Base-by-base conservation (phyloP, 1,140 invertebrate genomes). In the Uloborus diversus region DNA sequence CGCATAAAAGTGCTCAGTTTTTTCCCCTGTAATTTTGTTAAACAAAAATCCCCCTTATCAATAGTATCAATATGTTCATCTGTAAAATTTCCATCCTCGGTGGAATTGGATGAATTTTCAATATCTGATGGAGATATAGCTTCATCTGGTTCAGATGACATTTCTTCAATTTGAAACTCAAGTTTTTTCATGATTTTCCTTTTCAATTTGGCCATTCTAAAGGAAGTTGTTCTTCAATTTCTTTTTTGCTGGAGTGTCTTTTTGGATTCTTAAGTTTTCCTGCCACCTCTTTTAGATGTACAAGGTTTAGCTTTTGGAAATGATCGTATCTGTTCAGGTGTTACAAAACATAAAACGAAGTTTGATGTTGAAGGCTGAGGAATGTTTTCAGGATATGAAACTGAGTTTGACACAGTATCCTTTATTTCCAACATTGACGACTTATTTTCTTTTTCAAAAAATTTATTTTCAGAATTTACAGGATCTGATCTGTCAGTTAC, bases 241-340 rank as follows among this genome's bases (percentile, higher is more conserved):
- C 65, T 49, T 28, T 49, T 68, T 47, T 28, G 28, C 27, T 20
- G 9, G 59, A 32, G 59, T 62, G 20, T 62, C 59, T 5, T 20
- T 62, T 13, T 27, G 59, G 30, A 62, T 62, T 62, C 59, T 25
- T 27, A 20, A 62, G 59, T 11, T 62, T 62, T 62, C 30, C 59
- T 4, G 4, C 59, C 59, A 30, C 59, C 59, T 62, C 59, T 62
- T 62, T 62, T 62, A 20, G 59, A 7, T 5, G 59, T 62, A 62
- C 30, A 20, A 30, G 59, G 59, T 62, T 62, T 62, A 11, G 59
- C 59, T 32, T 62, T 62, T 5, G 30, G 59, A 20, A 28, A 68
- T 17, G 4, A 25, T 5, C 27, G 37, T 68, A 49, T 42, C 23
- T 66, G 35, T 49, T 66, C 64, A 66, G 64, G 64, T 13, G 2